Base-by-base conservation (phyloP, 2,113 vertebrate genomes). In the Pangasianodon hypophthalmus region DNA sequence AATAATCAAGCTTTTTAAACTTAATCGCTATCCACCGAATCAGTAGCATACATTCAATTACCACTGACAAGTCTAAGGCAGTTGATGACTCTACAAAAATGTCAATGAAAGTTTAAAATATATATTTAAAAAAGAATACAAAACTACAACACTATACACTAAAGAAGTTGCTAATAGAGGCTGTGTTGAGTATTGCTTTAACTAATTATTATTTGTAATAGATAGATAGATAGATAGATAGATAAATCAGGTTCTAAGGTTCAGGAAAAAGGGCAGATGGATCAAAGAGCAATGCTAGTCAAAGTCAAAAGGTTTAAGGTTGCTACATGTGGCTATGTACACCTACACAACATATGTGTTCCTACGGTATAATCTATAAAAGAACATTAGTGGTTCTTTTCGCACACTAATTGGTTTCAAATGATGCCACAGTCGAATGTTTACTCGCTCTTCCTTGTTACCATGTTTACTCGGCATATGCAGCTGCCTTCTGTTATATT, bases 361-460 rank as follows among this genome's bases (percentile, higher is more conserved):
- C 37, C 48, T 69, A 71, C 48, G 14, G 48, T 67, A 60, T 58
- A 64, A 86, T 85, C 56, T 67, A 80, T 52, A 85, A 44, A 89
- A 86, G 41, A 67, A 58, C 75, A 69, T 48, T 86, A 82, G 73
- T n/a, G 21, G 41, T 62, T 54, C 84, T 87, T 91, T 52, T 87
- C n/a, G n/a, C 41, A 64, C 60, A 18, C 37, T 91, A 90, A 91
- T 85, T 91, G 88, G 83, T 88, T 89, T 80, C 64, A 90, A 93
- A 91, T 91, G 91, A 88, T 91, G 88, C 77, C 84, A 86, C 41
- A 71, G 82, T 75, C 11, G 67, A 73, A n/a, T 90, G 69, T 86
- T 91, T 75, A 88, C 88, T 24, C 79, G 69, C 75, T 80, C 73
- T n/a, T 32, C 75, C 80, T 75, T 86, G 9, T 86, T 90, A 91